A percentile compares a stretch with the other conserved stretches of the same genome.
These are phyloP conservation scores for Cephus runcator DNA, from an alignment of 2,888 invertebrate species.

Conservation along the genomic window DNA sequence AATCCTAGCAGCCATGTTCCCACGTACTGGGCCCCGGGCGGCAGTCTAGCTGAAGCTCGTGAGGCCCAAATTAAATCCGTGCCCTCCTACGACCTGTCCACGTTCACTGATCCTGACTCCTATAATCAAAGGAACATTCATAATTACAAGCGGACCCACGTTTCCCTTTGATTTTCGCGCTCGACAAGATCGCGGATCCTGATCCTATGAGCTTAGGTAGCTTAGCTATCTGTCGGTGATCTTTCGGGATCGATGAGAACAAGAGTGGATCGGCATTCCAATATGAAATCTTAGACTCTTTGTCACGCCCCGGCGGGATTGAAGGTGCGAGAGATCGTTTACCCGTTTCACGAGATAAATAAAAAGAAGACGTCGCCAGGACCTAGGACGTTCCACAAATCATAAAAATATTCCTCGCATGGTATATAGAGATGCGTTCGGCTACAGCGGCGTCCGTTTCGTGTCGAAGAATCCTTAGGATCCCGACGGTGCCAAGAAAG, in stretches of 20 bases:
- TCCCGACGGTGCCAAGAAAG: conserved; percentile 10
- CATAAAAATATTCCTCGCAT: conserved; percentile 51
- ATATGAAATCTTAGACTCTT: conserved; percentile 17
- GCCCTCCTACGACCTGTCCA: not conserved
- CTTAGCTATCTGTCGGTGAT: not conserved
- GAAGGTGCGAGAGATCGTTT: not conserved
- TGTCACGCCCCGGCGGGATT: conserved; percentile 12
- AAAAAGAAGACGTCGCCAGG: conserved; percentile 25
- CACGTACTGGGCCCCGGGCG: conserved; percentile 60
- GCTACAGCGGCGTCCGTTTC: not conserved
- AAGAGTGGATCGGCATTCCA: not conserved
- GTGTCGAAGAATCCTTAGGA: conserved; percentile 18
- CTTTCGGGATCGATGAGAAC: not conserved
- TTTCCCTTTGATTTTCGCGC: not conserved
- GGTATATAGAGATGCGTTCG: conserved; percentile 13
- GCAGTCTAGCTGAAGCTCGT: conserved; percentile 54
- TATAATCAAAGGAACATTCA: conserved; percentile 57
- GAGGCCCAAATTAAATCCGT: conserved; percentile 55
- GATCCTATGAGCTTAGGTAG: not conserved
- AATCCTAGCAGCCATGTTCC: conserved; percentile 41
- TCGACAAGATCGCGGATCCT: not conserved
- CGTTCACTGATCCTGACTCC: conserved; percentile 39
- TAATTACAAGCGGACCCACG: conserved; percentile 47
- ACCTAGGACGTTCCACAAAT: conserved; percentile 54
- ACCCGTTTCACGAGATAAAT: not conserved